Evolutionary conservation across 2,113 vertebrate species (phyloP).

Genomic region (Stictonetta naevosa): DNA sequence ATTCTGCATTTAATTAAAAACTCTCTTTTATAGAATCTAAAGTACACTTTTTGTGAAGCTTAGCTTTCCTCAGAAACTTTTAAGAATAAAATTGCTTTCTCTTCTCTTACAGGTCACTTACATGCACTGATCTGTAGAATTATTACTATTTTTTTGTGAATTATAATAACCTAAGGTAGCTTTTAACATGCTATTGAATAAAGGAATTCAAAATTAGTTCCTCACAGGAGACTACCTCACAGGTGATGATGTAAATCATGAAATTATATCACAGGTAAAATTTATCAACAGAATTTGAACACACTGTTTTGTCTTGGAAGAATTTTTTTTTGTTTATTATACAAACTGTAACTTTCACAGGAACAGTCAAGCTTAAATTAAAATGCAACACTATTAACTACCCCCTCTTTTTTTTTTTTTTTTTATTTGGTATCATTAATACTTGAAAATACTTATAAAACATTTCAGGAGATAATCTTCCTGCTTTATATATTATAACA

Average conservation of each 20-base stretch:
- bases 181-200: slow-evolving; percentile 41
- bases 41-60: slow-evolving; percentile 52
- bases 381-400: neutral
- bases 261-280: neutral
- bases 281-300: neutral
- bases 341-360: neutral
- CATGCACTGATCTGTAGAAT: neutral
- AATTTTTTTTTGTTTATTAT: neutral
- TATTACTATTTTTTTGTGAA: neutral
- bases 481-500: neutral
- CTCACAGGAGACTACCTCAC: neutral
- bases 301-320: neutral
- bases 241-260: neutral
- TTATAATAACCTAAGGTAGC: neutral
- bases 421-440: neutral
- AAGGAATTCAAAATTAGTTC: slow-evolving; percentile 20
- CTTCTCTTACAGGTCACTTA: slow-evolving; percentile 19
- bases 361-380: neutral
- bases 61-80: slow-evolving; percentile 12
- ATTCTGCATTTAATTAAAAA: slow-evolving; percentile 69
- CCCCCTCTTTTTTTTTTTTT: neutral
- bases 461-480: neutral
- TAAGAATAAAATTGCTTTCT: slow-evolving; percentile 40
- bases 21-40: slow-evolving; percentile 57
- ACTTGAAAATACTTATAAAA: neutral